A percentile compares a stretch with the other conserved stretches of the same genome.
Evolutionary conservation across 2,797 vertebrate species (phyloP).

Genomic region (Parotocinclus haroldoi): DNA sequence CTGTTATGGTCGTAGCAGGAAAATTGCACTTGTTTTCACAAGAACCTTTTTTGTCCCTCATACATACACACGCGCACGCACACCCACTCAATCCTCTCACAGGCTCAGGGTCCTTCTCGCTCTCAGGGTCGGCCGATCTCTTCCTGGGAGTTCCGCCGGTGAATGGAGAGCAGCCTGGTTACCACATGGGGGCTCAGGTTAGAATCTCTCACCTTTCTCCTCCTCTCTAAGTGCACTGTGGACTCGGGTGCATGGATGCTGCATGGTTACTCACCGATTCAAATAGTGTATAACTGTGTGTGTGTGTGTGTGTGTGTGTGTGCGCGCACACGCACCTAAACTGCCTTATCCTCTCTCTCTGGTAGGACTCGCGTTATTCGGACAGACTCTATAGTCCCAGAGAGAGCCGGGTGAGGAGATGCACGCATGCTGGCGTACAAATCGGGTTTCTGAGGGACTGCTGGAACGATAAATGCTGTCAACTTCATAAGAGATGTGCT

Average conservation of each 20-base stretch:
- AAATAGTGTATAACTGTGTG: too few species aligned
- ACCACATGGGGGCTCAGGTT: conserved; percentile 72
- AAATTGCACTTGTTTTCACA: conserved; percentile 14
- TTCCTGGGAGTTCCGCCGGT: conserved; percentile 86
- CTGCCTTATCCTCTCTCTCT: conserved; percentile 35
- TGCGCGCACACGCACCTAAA: conserved; percentile 13
- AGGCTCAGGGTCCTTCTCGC: conserved; percentile 90
- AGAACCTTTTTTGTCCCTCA: conserved; percentile 17
- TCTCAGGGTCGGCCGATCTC: conserved; percentile 86
- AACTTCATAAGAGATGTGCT: too few species aligned
- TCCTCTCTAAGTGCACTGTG: background rate
- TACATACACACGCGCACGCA: background rate
- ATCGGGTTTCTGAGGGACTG: too few species aligned
- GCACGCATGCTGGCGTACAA: background rate
- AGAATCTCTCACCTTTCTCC: background rate
- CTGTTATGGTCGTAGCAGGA: background rate
- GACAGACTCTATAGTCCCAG: conserved; percentile 74
- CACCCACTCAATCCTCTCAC: too few species aligned
- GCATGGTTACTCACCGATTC: too few species aligned
- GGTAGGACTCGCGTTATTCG: conserved; percentile 71
- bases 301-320: conserved; percentile 5
- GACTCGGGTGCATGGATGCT: background rate
- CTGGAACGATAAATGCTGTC: too few species aligned
- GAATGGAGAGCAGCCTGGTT: conserved; percentile 85
- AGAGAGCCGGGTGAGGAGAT: conserved; percentile 68